Percentiles rank a stretch among this genome's conserved stretches.
Conservation (phyloP, 2,113 vertebrate genomes). For the Takifugu bimaculatus region DNA sequence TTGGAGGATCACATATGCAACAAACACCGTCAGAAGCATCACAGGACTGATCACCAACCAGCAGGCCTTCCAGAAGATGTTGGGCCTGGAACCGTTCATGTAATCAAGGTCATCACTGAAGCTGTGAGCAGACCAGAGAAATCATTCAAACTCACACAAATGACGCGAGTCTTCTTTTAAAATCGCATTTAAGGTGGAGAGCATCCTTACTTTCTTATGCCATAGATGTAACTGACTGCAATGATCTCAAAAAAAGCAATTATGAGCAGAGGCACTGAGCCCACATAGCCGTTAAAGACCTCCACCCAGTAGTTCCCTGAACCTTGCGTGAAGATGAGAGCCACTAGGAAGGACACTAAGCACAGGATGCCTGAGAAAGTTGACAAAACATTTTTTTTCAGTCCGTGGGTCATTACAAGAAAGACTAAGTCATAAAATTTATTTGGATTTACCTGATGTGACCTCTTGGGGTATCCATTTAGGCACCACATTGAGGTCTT, state of each 20-base stretch:
- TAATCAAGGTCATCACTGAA: constrained; percentile 81
- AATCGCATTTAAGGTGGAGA: neutral
- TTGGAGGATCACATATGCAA: constrained; percentile 76
- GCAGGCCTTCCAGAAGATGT: constrained; percentile 80
- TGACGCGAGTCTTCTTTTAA: neutral
- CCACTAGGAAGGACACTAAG: constrained; percentile 66
- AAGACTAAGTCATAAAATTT: neutral
- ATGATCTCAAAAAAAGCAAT: constrained; percentile 83
- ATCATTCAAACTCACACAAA: neutral
- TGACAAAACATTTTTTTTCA: neutral
- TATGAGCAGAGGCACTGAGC: constrained; percentile 81
- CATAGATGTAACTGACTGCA: constrained; percentile 76
- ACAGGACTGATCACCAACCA: constrained; percentile 84
- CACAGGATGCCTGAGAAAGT: constrained; percentile 73
- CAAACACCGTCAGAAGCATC: constrained; percentile 77
- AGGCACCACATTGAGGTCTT: constrained; percentile 76
- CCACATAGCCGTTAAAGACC: constrained; percentile 83
- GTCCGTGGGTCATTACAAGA: neutral
- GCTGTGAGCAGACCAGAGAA: constrained; percentile 56
- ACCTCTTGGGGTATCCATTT: constrained; percentile 71
- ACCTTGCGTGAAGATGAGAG: constrained; percentile 80
- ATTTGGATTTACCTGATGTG: constrained; percentile 75
- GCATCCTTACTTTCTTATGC: constrained; percentile 76
- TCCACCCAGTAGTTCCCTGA: constrained; percentile 94
- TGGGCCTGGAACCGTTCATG: constrained; percentile 83